Conservation (phyloP, 2,888 invertebrate genomes). For the Morpho achilles region DNA sequence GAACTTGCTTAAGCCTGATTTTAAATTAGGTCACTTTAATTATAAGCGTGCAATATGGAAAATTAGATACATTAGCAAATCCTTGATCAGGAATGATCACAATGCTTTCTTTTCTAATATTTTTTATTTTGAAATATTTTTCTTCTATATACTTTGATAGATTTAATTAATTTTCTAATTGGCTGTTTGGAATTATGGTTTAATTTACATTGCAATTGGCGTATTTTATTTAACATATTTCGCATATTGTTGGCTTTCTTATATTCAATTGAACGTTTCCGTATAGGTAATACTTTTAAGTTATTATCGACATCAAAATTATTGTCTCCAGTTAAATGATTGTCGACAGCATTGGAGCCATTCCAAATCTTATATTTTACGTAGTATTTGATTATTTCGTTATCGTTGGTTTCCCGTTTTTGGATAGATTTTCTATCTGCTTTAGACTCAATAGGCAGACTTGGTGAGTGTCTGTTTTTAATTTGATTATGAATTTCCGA, state of each 20-base stretch:
- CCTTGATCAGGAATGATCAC: no score
- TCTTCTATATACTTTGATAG: conserved; percentile 8
- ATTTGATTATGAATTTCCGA: no score
- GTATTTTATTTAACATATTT: neutral
- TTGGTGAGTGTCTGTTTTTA: no score
- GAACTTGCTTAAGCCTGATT: no score
- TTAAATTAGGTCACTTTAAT: no score
- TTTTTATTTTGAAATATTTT: conserved; percentile 1
- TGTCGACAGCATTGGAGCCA: conserved; percentile 28
- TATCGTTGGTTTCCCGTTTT: conserved; percentile 40
- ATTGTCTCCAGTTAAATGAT: conserved; percentile 3
- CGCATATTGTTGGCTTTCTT: conserved; percentile 5
- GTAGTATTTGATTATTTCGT: conserved; percentile 49
- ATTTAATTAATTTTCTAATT: conserved; percentile 9
- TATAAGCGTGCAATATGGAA: no score
- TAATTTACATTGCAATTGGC: neutral
- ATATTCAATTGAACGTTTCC: neutral
- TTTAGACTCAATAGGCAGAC: no score
- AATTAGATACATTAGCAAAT: no score
- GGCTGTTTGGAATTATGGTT: neutral
- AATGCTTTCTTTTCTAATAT: neutral
- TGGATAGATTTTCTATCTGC: conserved; percentile 30
- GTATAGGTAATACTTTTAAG: conserved; percentile 9
- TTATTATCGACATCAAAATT: conserved; percentile 20
- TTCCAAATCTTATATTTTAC: conserved; percentile 58